Conservation (phyloP, 2,888 invertebrate species). For the Cistogaster globosa region DNA sequence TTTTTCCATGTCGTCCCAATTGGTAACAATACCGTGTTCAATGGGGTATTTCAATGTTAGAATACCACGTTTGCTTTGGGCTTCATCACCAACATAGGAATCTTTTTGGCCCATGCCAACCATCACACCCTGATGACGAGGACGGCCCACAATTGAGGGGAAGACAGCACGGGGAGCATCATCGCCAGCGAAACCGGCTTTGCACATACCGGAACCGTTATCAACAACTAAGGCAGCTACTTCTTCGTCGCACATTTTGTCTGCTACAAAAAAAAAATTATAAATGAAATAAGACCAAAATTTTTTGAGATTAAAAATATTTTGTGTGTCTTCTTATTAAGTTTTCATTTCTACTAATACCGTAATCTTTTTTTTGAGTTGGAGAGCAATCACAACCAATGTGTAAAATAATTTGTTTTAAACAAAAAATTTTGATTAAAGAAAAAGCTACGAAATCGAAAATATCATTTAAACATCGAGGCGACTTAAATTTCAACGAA, state of each 20-base stretch:
- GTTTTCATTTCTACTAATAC: neutral
- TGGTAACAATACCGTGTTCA: slow-evolving; percentile 98
- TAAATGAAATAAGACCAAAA: neutral
- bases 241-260: slow-evolving; percentile 96
- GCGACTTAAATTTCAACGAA: slow-evolving; percentile 47
- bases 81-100: slow-evolving; percentile 93
- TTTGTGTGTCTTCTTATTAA: neutral
- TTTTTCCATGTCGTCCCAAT: slow-evolving; percentile 99
- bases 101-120: slow-evolving; percentile 97
- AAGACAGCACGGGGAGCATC: slow-evolving; percentile 94
- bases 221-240: slow-evolving; percentile 96
- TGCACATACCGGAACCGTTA: slow-evolving; percentile 97
- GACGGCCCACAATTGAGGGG: slow-evolving; percentile 95
- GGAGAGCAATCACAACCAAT: slow-evolving; percentile 43
- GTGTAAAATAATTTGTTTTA: slow-evolving; percentile 64
- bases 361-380: slow-evolving; percentile 2
- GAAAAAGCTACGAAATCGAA: slow-evolving; percentile 1
- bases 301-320: neutral
- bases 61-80: slow-evolving; percentile 94
- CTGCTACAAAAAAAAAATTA: slow-evolving; percentile 74
- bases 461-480: slow-evolving; percentile 46
- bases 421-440: slow-evolving; percentile 66
- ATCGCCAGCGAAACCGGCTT: slow-evolving; percentile 96
- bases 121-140: slow-evolving; percentile 94
- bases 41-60: slow-evolving; percentile 98